Evolutionary conservation across 2,797 vertebrate species (phyloP).

Genomic region (Acrossocheilus wenchowensis): DNA sequence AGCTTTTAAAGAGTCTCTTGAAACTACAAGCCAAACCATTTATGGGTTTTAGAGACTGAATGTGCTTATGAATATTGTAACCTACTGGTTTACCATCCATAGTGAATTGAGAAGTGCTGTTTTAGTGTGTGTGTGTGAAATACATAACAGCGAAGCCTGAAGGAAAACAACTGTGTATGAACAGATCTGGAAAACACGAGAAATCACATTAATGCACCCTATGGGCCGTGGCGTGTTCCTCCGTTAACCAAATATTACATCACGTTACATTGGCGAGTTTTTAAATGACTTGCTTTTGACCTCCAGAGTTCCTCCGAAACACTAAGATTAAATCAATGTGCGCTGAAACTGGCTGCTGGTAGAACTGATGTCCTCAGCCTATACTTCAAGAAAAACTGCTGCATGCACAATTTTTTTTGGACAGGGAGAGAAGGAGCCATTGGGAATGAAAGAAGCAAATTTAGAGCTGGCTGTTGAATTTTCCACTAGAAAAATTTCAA

Average conservation of each 20-base stretch:
- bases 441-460: constrained; percentile 68
- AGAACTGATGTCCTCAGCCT: constrained; percentile 72
- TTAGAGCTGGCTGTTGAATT: constrained; percentile 62
- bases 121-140: not conserved
- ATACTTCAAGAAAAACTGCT: constrained; percentile 70
- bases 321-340: constrained; percentile 67
- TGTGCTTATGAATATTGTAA: constrained; percentile 35
- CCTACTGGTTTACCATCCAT: constrained; percentile 36
- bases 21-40: constrained; percentile 41
- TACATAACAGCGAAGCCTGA: constrained; percentile 14
- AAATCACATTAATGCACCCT: constrained; percentile 30
- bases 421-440: constrained; percentile 58
- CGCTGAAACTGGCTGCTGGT: constrained; percentile 70
- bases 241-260: constrained; percentile 44
- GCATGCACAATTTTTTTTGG: constrained; percentile 57
- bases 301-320: constrained; percentile 64
- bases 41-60: constrained; percentile 33
- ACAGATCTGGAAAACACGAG: constrained; percentile 28
- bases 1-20: constrained; percentile 37
- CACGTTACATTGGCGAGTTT: constrained; percentile 43
- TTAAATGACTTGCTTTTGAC: constrained; percentile 53
- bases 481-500: constrained; percentile 64
- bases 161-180: constrained; percentile 38
- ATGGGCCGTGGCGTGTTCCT: constrained; percentile 6
- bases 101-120: constrained; percentile 21